Conservation (phyloP, 2,888 invertebrate species). For the Masnerella sp. region DNA sequence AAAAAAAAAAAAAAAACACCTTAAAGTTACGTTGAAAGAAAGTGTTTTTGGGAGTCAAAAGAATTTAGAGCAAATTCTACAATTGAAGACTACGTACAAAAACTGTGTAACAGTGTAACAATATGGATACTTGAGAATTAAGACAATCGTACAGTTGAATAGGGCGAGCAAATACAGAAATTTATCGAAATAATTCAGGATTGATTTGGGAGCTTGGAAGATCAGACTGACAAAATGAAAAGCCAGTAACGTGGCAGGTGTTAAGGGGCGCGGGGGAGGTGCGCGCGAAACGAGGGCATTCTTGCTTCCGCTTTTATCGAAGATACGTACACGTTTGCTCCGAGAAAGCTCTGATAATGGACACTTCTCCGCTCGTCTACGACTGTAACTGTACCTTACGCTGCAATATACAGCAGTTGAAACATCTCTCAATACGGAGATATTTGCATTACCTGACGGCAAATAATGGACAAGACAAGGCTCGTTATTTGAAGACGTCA, state of each 20-base stretch:
- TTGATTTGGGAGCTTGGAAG: constrained; percentile 20
- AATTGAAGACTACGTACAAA: too few relatives aligned
- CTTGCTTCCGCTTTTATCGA: constrained; percentile 36
- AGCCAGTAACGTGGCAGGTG: constrained; percentile 36
- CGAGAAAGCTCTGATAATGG: constrained; percentile 48
- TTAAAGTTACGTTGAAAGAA: too few relatives aligned
- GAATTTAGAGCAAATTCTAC: too few relatives aligned
- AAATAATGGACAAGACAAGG: constrained; percentile 44
- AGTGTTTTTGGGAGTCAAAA: too few relatives aligned
- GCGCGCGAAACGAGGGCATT: constrained; percentile 26
- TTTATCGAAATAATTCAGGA: constrained; percentile 19
- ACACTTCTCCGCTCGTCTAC: constrained; percentile 29
- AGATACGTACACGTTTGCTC: constrained; percentile 43
- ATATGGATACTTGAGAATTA: too few relatives aligned
- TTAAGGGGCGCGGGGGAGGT: constrained; percentile 15
- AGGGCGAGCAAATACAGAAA: too few relatives aligned
- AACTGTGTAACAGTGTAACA: too few relatives aligned
- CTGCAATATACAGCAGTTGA: constrained; percentile 34
- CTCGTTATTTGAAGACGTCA: constrained; percentile 32
- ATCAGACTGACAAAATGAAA: constrained; percentile 29
- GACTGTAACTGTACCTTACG: constrained; percentile 40
- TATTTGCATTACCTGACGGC: constrained; percentile 43
- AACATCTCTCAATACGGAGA: constrained; percentile 39
- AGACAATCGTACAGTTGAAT: too few relatives aligned
- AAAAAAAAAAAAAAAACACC: too few relatives aligned